Evolutionary conservation across 1,140 invertebrate species (phyloP).

Genomic region (Drosophila melanogaster): DNA sequence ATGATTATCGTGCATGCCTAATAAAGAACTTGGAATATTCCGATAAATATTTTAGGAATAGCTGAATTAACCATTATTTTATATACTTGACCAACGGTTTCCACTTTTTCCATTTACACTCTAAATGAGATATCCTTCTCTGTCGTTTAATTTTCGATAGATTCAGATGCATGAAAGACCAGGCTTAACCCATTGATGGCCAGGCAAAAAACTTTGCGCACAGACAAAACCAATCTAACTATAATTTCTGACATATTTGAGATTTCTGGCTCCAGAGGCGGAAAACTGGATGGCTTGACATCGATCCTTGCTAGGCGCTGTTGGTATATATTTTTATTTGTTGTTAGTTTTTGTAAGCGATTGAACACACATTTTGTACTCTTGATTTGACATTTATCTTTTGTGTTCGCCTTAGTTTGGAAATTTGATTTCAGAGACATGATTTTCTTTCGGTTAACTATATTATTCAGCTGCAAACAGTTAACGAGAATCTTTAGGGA

Average conservation of each 20-base stretch:
- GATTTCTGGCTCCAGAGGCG: slow-evolving; percentile 31
- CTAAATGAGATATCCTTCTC: not conserved
- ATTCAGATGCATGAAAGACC: slow-evolving; percentile 13
- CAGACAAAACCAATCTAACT: slow-evolving; percentile 30
- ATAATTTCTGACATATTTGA: slow-evolving; percentile 3
- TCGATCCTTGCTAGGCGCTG: slow-evolving; percentile 50
- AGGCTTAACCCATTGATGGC: slow-evolving; percentile 39
- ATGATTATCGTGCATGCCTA: not conserved
- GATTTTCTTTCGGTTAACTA: not conserved
- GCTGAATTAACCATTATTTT: not conserved
- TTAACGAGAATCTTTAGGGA: slow-evolving; percentile 12
- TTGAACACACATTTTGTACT: slow-evolving; percentile 13
- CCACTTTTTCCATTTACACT: slow-evolving; percentile 5
- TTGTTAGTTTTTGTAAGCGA: slow-evolving; percentile 78
- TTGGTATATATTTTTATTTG: slow-evolving; percentile 63
- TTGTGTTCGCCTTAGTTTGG: slow-evolving; percentile 18
- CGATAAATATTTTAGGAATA: not conserved
- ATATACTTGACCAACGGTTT: not conserved
- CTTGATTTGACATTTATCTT: slow-evolving; percentile 12
- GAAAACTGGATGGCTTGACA: slow-evolving; percentile 52
- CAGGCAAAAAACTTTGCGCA: slow-evolving; percentile 69
- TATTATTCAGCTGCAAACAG: slow-evolving; percentile 12
- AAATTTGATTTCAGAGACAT: slow-evolving; percentile 37
- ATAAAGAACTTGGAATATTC: not conserved
- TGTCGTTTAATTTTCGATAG: not conserved